Base-by-base conservation (phyloP, 2,113 vertebrate species). In the Podocnemis expansa region DNA sequence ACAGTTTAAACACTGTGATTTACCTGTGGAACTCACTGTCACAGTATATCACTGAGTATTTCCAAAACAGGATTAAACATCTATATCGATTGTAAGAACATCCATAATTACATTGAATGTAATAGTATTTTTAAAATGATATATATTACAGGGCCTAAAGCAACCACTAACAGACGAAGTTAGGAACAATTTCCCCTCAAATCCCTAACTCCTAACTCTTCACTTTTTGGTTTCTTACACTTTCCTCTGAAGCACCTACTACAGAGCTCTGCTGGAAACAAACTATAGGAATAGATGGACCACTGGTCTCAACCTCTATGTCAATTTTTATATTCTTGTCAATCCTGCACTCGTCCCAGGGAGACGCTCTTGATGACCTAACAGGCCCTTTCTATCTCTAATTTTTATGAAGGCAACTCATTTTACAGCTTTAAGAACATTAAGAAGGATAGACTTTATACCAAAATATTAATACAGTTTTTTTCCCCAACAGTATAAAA, bases 91-190 rank as follows among this genome's bases (percentile, higher is more conserved):
- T 1, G 0, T 43, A 86, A 63, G 1, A 49, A 85, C 19, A 27
- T 79, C 41, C 5, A 63, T 4, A 47, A 54, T 5, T 2, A 70
- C 56, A 88, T 88, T 6, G 41, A 54, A 88, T 56, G 43, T 16
- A 38, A 25, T 75, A 93, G 95, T 56, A 93, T 56, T 60, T 80
- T 47, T 8, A 96, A 83, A 54, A 43, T 38, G 81, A 87, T 91
- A 45, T 9, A 78, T 4, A 11, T 83, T 91, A 87, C 86, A 95
- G 79, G 91, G 73, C 47, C 88, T 51, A 29, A 56, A 43, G 70
- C 81, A 93, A 92, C 79, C 88, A 78, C 52, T 67, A 67, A n/a
- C 19, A 17, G 84, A 84, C 83, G 55, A 95, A 88, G 85, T 89
- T 85, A 90, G 25, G 38, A 3, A 47, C 55, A 87, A 2, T 92